Evolutionary conservation across 2,797 vertebrate genomes (phyloP), one percentile per base, ranked within the genome.

Genomic region (Gadopsis marmoratus): DNA sequence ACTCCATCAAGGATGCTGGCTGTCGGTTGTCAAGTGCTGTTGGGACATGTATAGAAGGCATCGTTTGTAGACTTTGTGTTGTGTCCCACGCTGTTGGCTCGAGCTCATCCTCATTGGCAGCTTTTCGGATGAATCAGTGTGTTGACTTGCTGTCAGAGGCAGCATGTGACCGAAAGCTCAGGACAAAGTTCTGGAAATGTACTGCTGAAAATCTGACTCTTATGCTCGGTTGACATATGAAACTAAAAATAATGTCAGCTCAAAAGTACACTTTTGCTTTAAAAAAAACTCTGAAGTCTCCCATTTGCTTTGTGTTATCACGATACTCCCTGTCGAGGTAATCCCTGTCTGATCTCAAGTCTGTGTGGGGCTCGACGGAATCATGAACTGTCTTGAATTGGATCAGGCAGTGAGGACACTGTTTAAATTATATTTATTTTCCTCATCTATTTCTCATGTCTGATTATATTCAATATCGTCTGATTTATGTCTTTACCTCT

Each of bases 241-340:
- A 69, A 56, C 39, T 55, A 2, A 69, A 31, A 4, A 54, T 43
- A 31, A 47, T 26, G 26, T 0, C 4, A 37, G 29, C 17, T n/a
- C 19, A 14, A 68, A 60, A 53, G 37, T 7, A 45, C 17, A 31
- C 8, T 31, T n/a, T 70, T 37, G 4, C 19, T 51, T 26, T 70
- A 5, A 70, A 56, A 70, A 37, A 45, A 54, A 37, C 23, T 65
- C 31, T 26, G 45, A 71, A 73, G 26, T 2, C 55, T 68, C 13
- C 23, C 11, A 11, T 60, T 64, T 65, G 48, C 21, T 73, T 26
- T 39, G 3, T 71, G 43, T 23, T 53, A 59, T 65, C 21, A 19
- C 54, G 48, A 35, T 53, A 45, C 12, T 14, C 26, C 7, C 26
- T 26, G 26, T 26, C 26, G 43, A 61, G 26, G 50, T 51, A n/a